Evolutionary conservation across 2,797 vertebrate genomes (phyloP), one percentile per base, ranked within the genome.

Genomic region (Megaceryle alcyon): DNA sequence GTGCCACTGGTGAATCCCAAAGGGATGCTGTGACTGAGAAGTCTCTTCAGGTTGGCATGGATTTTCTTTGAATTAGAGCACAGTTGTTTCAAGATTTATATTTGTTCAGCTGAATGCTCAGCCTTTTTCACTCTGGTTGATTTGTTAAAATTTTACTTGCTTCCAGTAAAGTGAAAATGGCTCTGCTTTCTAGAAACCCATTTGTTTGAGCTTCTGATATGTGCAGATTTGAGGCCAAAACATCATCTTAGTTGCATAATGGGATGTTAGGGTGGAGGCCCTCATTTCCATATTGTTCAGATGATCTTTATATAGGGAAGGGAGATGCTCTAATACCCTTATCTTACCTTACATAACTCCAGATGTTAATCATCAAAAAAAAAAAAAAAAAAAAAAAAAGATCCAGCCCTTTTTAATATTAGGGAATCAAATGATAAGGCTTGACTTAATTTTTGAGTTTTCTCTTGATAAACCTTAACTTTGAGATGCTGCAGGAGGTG

Each of bases 281-380:
- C 18, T 97, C 48, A 95, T 95, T 95, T 95, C 77, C 96, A 92
- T 94, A 57, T 7, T 61, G 77, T 41, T 91, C 48, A 81, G 86
- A 63, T 91, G 79, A 96, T 94, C 90, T 72, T 92, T 56, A 59
- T 17, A 92, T 71, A 66, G 37, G 92, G 93, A 96, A 96, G 61
- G 84, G 83, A 94, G 85, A 65, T 92, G 76, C 91, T 94, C 68
- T 94, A 92, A 94, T 83, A 59, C 23, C 16, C 70, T 96, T 94
- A 97, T 94, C 95, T 95, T 54, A 59, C 81, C 65, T 96, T 95
- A 88, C 86, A 88, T 85, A 94, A 93, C 51, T 91, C 68, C 66
- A 93, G 86, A 95, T 96, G 83, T 91, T 96, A 96, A 97, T 96
- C 92, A 91, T 93, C 6, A 95, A 81, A 80, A 94, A 79, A 80